Conservation (phyloP, 2,113 vertebrate species). For the Calidris pugnax region DNA sequence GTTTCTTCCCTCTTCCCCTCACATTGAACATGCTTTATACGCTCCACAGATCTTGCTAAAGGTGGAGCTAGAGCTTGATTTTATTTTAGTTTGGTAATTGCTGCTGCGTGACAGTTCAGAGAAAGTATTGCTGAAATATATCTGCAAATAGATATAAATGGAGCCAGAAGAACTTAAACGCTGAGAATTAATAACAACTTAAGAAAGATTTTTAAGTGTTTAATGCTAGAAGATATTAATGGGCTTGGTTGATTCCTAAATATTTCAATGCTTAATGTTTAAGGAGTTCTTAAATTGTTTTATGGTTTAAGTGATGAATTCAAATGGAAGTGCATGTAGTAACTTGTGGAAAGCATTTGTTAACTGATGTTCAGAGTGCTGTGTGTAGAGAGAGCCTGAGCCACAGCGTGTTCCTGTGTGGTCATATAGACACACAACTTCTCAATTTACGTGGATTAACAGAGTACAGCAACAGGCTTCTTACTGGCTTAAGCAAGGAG, state of each 20-base stretch:
- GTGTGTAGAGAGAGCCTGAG: background rate
- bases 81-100: background rate
- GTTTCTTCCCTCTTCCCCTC: background rate
- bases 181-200: background rate
- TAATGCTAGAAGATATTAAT: background rate
- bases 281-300: background rate
- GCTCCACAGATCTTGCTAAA: background rate
- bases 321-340: background rate
- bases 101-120: background rate
- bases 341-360: background rate
- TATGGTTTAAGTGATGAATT: background rate
- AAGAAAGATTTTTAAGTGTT: background rate
- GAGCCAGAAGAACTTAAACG: background rate
- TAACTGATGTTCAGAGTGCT: background rate
- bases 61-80: background rate
- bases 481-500: background rate
- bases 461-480: background rate
- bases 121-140: background rate
- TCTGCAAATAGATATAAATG: background rate
- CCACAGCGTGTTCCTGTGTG: accelerated
- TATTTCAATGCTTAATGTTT: background rate
- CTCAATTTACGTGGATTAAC: background rate
- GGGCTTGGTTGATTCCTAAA: background rate
- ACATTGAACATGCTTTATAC: accelerated
- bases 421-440: background rate